Evolutionary conservation across 2,113 vertebrate species (phyloP), one percentile per base, ranked within the genome.

Genomic region (Delphinus delphis): DNA sequence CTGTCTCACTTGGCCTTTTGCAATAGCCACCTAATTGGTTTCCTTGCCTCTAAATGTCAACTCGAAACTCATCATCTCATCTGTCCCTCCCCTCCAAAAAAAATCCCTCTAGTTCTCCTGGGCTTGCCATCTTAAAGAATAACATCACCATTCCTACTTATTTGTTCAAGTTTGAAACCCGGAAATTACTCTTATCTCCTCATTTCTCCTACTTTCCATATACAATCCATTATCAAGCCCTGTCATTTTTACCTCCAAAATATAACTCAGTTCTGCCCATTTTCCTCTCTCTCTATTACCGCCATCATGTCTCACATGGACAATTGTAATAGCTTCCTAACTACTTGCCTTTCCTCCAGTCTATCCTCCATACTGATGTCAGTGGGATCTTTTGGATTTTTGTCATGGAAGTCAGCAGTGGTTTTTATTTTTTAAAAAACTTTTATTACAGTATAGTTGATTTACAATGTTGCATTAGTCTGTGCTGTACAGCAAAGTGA

Each of bases 121-220:
- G 41, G 8, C 36, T 74, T 31, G 18, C 50, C 44, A 70, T 50
- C 28, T 90, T 93, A 70, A 82, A 80, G 55, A 96, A 96, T 33
- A 13, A 41, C 33, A 71, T 87, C 14, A 41, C 23, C n/a, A 47
- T 95, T 95, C 36, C 74, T 14, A 84, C 2, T 21, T 63, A 87
- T 90, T 92, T 95, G 84, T 58, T 96, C 63, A 60, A 41, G 53
- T 73, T 65, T 83, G 31, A 97, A 96, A 76, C 55, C 41, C 65
- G 14, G 18, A 95, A 88, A 85, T 81, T 68, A 31, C 20, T 5
- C 9, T 63, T 82, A 3, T 68, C 25, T 70, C 50, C 38, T 95
- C 44, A 17, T 92, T 74, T 96, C 25, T 76, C 25, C 38, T 68
- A 33, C 15, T 86, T 53, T 94, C 20, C 14, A 47, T 3, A 47